A percentile compares a stretch with the other conserved stretches of the same genome.
Conservation (phyloP, 2,113 vertebrate genomes). For the Anarhynchus alexandrinus region DNA sequence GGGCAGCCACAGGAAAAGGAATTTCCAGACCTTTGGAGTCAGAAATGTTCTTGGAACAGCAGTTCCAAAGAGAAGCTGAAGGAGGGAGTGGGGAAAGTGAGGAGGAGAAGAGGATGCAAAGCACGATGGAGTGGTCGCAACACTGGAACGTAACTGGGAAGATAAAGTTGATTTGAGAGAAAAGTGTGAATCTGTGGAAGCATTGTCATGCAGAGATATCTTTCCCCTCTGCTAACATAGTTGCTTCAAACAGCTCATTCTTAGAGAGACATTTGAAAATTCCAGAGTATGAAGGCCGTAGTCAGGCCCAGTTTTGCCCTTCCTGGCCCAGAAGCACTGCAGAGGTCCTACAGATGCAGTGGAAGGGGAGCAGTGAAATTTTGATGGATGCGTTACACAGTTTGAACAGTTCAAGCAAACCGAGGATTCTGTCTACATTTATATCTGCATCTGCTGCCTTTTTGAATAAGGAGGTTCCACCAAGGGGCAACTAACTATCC, state of each 20-base stretch:
- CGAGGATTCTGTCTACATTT: not conserved
- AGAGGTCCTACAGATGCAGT: not conserved
- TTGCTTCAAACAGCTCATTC: not conserved
- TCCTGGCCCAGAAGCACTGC: not conserved
- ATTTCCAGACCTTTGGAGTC: not conserved
- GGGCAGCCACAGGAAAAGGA: not conserved
- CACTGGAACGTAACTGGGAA: not conserved
- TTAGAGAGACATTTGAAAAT: not conserved
- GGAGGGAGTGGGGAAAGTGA: not conserved
- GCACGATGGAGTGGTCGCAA: not conserved
- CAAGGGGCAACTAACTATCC: not conserved
- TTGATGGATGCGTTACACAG: not conserved
- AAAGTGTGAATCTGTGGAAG: not conserved
- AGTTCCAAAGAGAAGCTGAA: not conserved
- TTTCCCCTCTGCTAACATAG: not conserved
- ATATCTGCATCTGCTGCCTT: not conserved
- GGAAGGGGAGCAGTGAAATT: not conserved
- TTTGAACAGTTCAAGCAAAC: not conserved
- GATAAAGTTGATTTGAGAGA: not conserved
- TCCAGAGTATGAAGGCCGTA: not conserved
- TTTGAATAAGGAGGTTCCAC: not conserved
- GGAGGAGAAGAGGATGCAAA: not conserved
- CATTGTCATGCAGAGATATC: not conserved
- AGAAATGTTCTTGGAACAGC: not conserved
- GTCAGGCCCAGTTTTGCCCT: not conserved